These are phyloP conservation scores for Argyresthia goedartella DNA, from an alignment of 2,888 invertebrate genomes.

Conservation along the genomic window DNA sequence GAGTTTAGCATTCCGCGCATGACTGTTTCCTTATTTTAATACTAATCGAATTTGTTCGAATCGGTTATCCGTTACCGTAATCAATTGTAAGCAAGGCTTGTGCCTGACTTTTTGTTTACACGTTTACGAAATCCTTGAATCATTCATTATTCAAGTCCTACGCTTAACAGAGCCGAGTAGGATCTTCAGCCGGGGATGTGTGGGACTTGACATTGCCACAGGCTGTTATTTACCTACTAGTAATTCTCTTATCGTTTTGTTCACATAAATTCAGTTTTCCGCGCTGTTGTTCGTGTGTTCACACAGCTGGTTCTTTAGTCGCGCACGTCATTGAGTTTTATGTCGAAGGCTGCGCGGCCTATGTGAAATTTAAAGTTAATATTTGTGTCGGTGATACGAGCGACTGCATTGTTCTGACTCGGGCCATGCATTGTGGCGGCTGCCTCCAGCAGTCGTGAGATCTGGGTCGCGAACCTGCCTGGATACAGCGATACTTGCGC, in stretches of 20 bases:
- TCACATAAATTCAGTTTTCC: conserved; percentile 11
- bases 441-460: conserved; percentile 42
- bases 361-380: conserved; percentile 58
- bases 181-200: background rate
- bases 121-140: too few species aligned
- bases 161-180: conserved; percentile 12
- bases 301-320: conserved; percentile 56
- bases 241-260: background rate
- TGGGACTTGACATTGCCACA: conserved; percentile 1
- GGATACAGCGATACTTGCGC: background rate
- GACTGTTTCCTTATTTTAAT: too few species aligned
- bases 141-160: conserved; percentile 17
- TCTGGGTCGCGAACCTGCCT: conserved; percentile 51
- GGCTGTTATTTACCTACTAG: background rate
- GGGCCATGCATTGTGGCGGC: conserved; percentile 7
- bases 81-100: too few species aligned
- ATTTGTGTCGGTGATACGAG: conserved; percentile 51
- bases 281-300: conserved; percentile 56
- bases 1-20: background rate
- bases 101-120: too few species aligned
- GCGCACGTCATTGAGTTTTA: conserved; percentile 55
- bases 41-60: too few species aligned
- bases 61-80: too few species aligned
- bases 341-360: conserved; percentile 45
- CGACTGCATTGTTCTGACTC: conserved; percentile 43